Evolutionary conservation across 2,888 invertebrate genomes (phyloP), one percentile per base, ranked within the genome.

Genomic region (Lypha dubia): DNA sequence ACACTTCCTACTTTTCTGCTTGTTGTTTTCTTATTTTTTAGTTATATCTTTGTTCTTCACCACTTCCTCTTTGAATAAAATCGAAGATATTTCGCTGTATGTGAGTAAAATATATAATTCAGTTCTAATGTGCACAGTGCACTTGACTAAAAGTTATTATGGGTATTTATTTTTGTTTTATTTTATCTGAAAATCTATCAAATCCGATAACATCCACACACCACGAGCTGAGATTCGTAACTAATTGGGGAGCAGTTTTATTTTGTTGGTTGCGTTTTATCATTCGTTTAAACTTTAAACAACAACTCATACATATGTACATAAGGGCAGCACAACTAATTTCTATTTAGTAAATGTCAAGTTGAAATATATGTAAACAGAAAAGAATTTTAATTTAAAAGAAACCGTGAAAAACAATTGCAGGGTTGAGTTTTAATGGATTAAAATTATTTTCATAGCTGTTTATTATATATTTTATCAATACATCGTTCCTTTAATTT

Each of bases 211-310:
- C 67, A n/a, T 63, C 81, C 62, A 49, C 17, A 81, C 77, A 28
- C 67, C 68, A 77, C 77, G 68, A 81, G 73, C 68, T 80, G 74
- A 81, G 63, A 77, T 81, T 51, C 68, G 38, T 51, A 81, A 84
- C 84, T 84, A 63, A 74, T 81, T 77, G 73, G 68, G 73, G 73
- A 84, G 80, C 76, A 76, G 56, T 58, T 22, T 68, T 79, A 63
- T 74, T 77, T 77, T 77, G 68, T 63, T 84, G 63, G 68, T 56
- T 62, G 28, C 35, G 65, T 62, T 58, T 58, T 70, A 63, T 70
- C 17, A 60, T 49, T 68, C 35, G 62, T 68, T 24, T n/a, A 75
- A 68, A 46, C 44, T n/a, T n/a, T n/a, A n/a, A 79, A 65, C 65
- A 28, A 63, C 51, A 20, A 28, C 17, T 11, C 38, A 13, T 8